Evolutionary conservation across 2,113 vertebrate genomes (phyloP).

Genomic region (Apteryx owenii): DNA sequence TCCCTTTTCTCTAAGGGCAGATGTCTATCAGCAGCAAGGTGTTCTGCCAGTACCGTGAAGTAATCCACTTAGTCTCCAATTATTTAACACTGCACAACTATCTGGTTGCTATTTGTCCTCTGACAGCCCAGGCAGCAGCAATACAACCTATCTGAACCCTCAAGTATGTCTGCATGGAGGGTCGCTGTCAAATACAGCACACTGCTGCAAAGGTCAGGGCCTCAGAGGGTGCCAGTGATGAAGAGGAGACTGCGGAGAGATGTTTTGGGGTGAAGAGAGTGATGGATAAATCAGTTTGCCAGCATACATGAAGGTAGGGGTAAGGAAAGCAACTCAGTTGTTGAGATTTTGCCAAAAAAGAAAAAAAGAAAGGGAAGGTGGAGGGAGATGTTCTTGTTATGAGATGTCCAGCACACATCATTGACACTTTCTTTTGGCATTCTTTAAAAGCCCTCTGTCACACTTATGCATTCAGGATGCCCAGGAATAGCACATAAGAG

Average conservation of each 20-base stretch:
- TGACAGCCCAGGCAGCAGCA: conserved; percentile 9
- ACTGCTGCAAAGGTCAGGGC: background rate
- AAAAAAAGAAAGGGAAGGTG: conserved; percentile 5
- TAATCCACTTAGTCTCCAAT: conserved; percentile 13
- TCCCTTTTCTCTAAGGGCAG: background rate
- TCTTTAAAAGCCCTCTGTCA: conserved; percentile 50
- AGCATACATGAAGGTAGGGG: background rate
- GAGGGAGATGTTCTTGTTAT: conserved; percentile 13
- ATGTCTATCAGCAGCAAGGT: background rate
- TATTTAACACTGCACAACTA: background rate
- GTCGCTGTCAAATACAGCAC: background rate
- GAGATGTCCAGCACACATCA: conserved; percentile 1
- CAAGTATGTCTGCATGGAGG: background rate
- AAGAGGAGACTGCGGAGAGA: background rate
- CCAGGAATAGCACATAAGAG: background rate
- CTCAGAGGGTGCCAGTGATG: conserved; percentile 10
- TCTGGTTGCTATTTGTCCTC: conserved; percentile 33
- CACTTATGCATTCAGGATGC: background rate
- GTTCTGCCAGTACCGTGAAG: conserved; percentile 1
- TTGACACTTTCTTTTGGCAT: background rate
- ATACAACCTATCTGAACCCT: background rate
- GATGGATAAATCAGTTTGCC: background rate
- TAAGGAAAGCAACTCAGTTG: background rate
- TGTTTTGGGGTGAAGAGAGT: background rate
- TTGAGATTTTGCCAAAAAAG: conserved; percentile 10